These are phyloP conservation scores for Latheticus oryzae DNA, from an alignment of 2,888 invertebrate genomes.

Conservation along the genomic window DNA sequence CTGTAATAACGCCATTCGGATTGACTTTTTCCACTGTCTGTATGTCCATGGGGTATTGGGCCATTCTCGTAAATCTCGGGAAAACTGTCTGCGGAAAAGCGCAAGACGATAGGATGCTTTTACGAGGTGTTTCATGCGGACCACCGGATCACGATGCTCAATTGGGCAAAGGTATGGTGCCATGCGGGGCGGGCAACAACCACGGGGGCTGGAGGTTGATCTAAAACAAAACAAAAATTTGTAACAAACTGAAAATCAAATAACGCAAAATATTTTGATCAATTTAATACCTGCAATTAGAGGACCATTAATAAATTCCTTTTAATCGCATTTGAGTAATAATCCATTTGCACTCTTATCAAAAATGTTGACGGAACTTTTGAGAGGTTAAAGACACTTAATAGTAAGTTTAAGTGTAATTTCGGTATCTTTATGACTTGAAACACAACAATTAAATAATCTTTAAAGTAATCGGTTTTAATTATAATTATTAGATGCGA, in stretches of 20 bases:
- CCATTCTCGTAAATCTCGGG: constrained; percentile 67
- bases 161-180: constrained; percentile 51
- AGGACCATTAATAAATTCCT: too few relatives aligned
- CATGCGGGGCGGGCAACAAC: constrained; percentile 61
- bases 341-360: too few relatives aligned
- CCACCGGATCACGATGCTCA: constrained; percentile 54
- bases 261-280: too few relatives aligned
- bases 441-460: constrained; percentile 25
- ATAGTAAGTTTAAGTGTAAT: constrained; percentile 5
- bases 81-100: constrained; percentile 63
- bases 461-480: constrained; percentile 20
- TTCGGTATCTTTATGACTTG: background rate
- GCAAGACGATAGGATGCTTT: constrained; percentile 57
- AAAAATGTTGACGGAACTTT: too few relatives aligned
- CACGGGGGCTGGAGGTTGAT: constrained; percentile 55
- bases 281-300: too few relatives aligned
- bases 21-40: constrained; percentile 15
- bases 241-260: background rate
- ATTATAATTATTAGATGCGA: constrained; percentile 27
- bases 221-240: constrained; percentile 52
- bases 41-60: constrained; percentile 59
- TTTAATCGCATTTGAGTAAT: too few relatives aligned
- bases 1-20: constrained; percentile 15
- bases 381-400: constrained; percentile 23
- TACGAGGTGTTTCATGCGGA: constrained; percentile 60